Percentiles rank a stretch among this genome's conserved stretches.
phyloP scores from a whole-genome alignment of 2,113 vertebrate genomes.

The Merops nubicus region DNA sequence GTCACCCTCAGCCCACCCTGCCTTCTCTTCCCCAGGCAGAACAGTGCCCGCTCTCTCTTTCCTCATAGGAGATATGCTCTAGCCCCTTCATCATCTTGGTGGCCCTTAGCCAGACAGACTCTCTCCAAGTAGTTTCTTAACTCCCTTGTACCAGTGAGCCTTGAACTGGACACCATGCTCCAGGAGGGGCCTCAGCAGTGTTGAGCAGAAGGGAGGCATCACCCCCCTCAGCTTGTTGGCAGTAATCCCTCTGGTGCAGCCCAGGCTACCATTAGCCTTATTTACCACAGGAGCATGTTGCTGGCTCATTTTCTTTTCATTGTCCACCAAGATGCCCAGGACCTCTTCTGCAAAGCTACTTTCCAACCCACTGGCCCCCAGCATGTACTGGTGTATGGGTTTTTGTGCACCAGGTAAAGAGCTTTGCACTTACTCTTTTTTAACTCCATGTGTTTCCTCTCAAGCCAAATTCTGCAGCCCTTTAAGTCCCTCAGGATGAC shows the following conservation, averaged over 20 bases:
- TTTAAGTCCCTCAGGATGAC: neutral
- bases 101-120: neutral
- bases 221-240: neutral
- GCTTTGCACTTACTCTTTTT: neutral
- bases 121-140: neutral
- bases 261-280: neutral
- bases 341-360: neutral
- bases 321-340: neutral
- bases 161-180: neutral
- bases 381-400: neutral
- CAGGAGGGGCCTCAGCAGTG: neutral
- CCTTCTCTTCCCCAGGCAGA: neutral
- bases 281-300: neutral
- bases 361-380: neutral
- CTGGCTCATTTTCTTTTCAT: neutral
- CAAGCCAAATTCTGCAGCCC: neutral
- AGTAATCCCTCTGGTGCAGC: neutral
- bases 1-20: rapidly evolving
- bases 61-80: neutral
- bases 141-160: neutral
- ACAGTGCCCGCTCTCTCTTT: neutral
- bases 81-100: neutral
- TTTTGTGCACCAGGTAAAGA: neutral
- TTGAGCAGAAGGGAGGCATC: neutral
- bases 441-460: neutral